These are phyloP conservation scores for Drosophila seguyi DNA, from an alignment of 1,140 invertebrate genomes.

Conservation along the genomic window DNA sequence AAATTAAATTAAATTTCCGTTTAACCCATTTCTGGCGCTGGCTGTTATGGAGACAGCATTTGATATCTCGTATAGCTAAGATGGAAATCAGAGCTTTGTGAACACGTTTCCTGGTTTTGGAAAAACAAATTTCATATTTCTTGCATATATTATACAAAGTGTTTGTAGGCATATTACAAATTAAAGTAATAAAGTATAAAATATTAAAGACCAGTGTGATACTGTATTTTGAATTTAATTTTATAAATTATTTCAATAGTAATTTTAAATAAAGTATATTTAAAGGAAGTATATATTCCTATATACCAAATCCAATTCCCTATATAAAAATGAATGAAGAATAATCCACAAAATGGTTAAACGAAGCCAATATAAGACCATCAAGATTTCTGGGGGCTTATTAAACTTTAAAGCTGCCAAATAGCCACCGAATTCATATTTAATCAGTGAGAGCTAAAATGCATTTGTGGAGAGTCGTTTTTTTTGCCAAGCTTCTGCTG, in stretches of 20 bases:
- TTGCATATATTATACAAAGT: neutral
- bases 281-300: neutral
- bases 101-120: no score
- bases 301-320: no score
- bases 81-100: neutral
- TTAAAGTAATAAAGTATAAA: no score
- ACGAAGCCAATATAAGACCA: constrained; percentile 5
- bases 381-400: constrained; percentile 19
- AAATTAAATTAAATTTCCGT: constrained; percentile 82
- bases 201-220: neutral
- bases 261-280: no score
- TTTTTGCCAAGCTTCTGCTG: constrained; percentile 3
- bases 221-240: neutral
- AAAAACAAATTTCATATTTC: neutral
- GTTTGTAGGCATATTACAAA: neutral
- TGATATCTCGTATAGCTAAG: neutral
- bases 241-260: neutral
- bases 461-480: constrained; percentile 36
- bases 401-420: constrained; percentile 37
- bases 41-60: neutral
- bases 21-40: constrained; percentile 43
- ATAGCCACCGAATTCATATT: constrained; percentile 28
- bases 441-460: constrained; percentile 37
- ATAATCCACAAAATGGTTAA: neutral
- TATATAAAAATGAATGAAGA: neutral